Percentiles rank a stretch among this genome's conserved stretches.
Conservation (phyloP, 2,888 invertebrate genomes). For the Globia sparganii region DNA sequence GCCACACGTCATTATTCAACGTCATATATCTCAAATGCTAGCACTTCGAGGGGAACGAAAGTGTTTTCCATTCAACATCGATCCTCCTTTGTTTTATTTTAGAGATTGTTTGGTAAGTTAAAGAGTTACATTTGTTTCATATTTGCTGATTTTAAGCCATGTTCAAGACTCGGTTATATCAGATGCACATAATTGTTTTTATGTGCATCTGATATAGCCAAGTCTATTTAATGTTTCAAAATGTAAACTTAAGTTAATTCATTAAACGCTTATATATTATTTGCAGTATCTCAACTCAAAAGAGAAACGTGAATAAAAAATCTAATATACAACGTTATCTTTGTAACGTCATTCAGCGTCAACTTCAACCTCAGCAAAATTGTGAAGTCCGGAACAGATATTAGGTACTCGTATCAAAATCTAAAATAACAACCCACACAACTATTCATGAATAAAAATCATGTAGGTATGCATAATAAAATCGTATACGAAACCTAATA, state of each 20-base stretch:
- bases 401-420: conserved; percentile 12
- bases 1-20: conserved; percentile 86
- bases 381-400: conserved; percentile 10
- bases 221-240: too few species aligned
- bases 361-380: conserved; percentile 4
- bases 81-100: conserved; percentile 70
- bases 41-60: conserved; percentile 81
- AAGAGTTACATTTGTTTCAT: conserved; percentile 14
- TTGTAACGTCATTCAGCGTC: conserved; percentile 9
- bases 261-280: background rate
- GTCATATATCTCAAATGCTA: conserved; percentile 84
- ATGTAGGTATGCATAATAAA: conserved; percentile 47
- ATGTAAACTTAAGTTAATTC: too few species aligned
- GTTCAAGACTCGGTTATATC: background rate
- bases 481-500: conserved; percentile 59
- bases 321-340: conserved; percentile 1
- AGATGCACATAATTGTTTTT: background rate
- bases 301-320: background rate
- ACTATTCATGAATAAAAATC: conserved; percentile 52
- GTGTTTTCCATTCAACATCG: conserved; percentile 82
- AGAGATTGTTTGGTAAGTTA: conserved; percentile 22
- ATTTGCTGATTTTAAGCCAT: background rate
- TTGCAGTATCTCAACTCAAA: background rate
- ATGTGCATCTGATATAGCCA: too few species aligned
- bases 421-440: conserved; percentile 34